Evolutionary conservation across 2,113 vertebrate genomes (phyloP), one percentile per base, ranked within the genome.

Genomic region (Scomber japonicus): DNA sequence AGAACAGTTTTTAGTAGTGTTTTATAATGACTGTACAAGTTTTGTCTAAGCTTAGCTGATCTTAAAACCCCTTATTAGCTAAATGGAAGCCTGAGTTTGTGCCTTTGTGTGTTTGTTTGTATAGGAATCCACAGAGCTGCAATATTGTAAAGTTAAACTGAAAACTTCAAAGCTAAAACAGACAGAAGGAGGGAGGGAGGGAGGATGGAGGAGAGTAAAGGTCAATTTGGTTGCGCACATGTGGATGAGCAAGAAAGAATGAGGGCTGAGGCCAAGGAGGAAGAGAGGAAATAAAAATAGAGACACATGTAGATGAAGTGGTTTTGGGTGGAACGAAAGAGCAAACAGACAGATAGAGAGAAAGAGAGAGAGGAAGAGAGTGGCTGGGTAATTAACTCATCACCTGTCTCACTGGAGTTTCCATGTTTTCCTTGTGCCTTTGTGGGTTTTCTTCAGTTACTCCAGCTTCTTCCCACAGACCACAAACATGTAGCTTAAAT

Each of bases 311-410:
- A 27, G 44, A 60, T 51, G 5, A 80, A 48, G 56, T 35, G 5
- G 61, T 56, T 70, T 61, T 13, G 15, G 69, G 15, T 59, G 21
- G 73, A 87, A 69, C 62, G 4, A 27, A 27, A 75, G n/a, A 51
- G 24, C 35, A 51, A 67, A 30, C 59, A 35, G 13, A 27, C 49
- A 35, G 11, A 2, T 8, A 44, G 31, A 35, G 35, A 40, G 35
- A 40, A 9, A 54, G n/a, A 45, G 14, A 59, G 9, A 56, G 48
- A 40, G 53, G 30, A 0, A 30, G 31, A 72, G 68, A 77, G 77
- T 13, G 60, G 45, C 68, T 45, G 2, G 31, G 51, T 27, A 51
- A 14, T 48, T 11, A 53, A 48, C 21, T 24, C 6, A 75, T 64
- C n/a, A 51, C 24, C 16, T 50, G 12, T 56, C 24, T 35, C 0